Evolutionary conservation across 2,888 invertebrate species (phyloP), one percentile per base, ranked within the genome.

Genomic region (Eupsilia transversa): DNA sequence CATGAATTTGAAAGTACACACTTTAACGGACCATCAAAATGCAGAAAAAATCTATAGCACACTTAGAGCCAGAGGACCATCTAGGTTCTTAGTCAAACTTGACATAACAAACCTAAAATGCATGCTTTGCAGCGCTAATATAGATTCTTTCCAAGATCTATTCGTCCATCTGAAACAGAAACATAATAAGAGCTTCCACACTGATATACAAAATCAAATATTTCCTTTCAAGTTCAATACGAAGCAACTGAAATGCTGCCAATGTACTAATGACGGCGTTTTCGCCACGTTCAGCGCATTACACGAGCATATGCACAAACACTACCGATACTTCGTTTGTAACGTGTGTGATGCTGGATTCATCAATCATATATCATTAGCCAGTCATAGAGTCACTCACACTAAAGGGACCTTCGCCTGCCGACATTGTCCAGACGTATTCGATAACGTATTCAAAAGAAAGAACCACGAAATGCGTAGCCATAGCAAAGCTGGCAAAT

Each of bases 381-480:
- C 80, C 0, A 86, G 86, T 12, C 94, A 94, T 61, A 86, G 81
- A 1, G 79, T 89, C 20, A 89, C 85, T 0, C 93, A 94, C 72
- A 86, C 91, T 27, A 85, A 84, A 5, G 93, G 93, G 0, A 74
- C 86, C 0, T 94, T 91, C 72, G 68, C 83, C 1, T 94, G 94
- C 74, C 77, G 84, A 30, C 85, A 86, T 23, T 97, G 96, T 75
- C 85, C 91, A 0, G 94, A 95, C 80, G 89, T 93, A 0, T 97
- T 96, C 72, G 93, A 94, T 20, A 96, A 94, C 0, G 86, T 91
- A 2, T 88, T 91, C 17, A 94, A 94, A 43, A 90, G 93, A 76
- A 92, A 92, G 57, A 89, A 92, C 0, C 97, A 97, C 66, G 93
- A 94, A 64, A 91, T 91, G n/a, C 91, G 92, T 3, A 92, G 92